These are phyloP conservation scores for Drosophila nr. perissopoda DNA, from an alignment of 2,888 invertebrate genomes.

Conservation along the genomic window DNA sequence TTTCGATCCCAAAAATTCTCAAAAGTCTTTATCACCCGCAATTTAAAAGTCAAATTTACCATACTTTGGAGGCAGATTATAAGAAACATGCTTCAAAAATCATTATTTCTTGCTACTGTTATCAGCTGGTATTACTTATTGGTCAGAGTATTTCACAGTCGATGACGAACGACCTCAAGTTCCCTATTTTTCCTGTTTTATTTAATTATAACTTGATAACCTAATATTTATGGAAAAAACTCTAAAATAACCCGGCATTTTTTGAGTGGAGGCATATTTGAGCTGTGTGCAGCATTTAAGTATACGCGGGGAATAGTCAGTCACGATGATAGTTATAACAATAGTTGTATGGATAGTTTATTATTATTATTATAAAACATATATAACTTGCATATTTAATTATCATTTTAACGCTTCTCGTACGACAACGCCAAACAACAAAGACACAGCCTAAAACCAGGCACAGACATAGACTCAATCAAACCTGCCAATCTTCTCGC, in stretches of 20 bases:
- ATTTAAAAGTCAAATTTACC: background rate
- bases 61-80: background rate
- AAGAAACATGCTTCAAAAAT: background rate
- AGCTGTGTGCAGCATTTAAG: background rate
- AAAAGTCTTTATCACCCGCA: accelerated
- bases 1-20: background rate
- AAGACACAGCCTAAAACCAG: conserved; percentile 78
- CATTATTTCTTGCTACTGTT: background rate
- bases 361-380: conserved; percentile 24
- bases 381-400: conserved; percentile 54
- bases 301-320: background rate
- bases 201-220: background rate
- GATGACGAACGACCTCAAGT: background rate
- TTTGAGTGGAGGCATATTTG: background rate
- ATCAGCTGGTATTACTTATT: background rate
- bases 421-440: conserved; percentile 76
- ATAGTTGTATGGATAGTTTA: conserved; percentile 39
- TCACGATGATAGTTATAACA: conserved; percentile 14
- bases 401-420: conserved; percentile 65
- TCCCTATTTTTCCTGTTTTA: background rate
- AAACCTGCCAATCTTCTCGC: conserved; percentile 64
- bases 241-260: background rate
- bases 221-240: background rate
- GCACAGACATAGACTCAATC: conserved; percentile 54
- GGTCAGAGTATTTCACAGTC: background rate